phyloP scores from a whole-genome alignment of 1,140 invertebrate genomes.

The Theocolax elegans region DNA sequence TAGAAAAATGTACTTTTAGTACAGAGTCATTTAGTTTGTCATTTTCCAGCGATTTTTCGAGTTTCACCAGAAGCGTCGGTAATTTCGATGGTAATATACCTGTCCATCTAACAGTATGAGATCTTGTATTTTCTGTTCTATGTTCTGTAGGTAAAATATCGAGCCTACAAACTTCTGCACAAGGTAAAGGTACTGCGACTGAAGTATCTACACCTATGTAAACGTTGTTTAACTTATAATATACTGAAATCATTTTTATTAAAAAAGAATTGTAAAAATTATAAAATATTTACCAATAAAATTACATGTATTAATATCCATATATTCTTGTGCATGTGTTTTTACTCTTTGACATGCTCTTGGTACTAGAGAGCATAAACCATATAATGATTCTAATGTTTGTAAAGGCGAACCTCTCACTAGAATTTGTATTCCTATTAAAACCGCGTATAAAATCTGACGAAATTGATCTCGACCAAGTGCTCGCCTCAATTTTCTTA shows the following conservation, averaged over 20 bases:
- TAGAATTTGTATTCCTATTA: constrained; percentile 68
- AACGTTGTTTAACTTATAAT: constrained; percentile 28
- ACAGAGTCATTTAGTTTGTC: constrained; percentile 61
- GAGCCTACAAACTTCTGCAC: constrained; percentile 60
- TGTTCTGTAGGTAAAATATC: constrained; percentile 61
- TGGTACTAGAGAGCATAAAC: constrained; percentile 62
- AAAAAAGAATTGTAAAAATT: too few relatives aligned
- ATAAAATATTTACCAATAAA: constrained; percentile 58
- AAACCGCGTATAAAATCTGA: constrained; percentile 68
- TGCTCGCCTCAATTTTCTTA: constrained; percentile 65
- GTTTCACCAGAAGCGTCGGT: constrained; percentile 62
- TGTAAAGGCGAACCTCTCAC: constrained; percentile 56
- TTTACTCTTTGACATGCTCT: constrained; percentile 60
- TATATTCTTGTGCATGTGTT: constrained; percentile 58
- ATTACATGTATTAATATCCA: constrained; percentile 60
- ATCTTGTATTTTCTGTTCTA: constrained; percentile 50
- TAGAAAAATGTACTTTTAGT: constrained; percentile 60
- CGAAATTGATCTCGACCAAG: constrained; percentile 68
- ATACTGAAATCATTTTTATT: too few relatives aligned
- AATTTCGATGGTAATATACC: constrained; percentile 62
- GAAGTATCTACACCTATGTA: constrained; percentile 60
- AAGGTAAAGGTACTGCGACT: constrained; percentile 63
- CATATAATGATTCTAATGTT: constrained; percentile 58
- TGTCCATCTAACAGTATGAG: constrained; percentile 60
- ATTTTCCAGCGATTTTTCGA: constrained; percentile 66